Base-by-base conservation (phyloP, 1,140 invertebrate species). In the Octopus bimaculoides region DNA sequence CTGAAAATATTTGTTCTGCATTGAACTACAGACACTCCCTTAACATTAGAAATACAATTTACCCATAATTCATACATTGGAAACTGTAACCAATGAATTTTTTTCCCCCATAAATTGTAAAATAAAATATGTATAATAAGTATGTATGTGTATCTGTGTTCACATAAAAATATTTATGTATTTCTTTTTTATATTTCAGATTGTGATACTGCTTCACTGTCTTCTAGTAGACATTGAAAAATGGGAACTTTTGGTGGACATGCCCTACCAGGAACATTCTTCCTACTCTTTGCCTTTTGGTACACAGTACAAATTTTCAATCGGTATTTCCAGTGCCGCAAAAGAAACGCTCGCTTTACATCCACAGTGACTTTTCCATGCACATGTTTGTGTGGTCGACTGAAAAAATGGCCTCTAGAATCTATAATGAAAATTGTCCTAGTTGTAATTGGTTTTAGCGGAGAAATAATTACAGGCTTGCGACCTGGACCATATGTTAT, bases 171-270 rank as follows among this genome's bases (percentile, higher is more conserved):
- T 71, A 20, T n/a, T 9, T 61, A 17, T 17, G 17, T 71, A n/a
- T 71, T 10, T 71, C 26, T 71, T 71, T 17, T 12, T 71, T 71
- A 17, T 71, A n/a, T 71, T 71, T 71, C 66, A 71, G 66, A 71
- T 71, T 71, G 66, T 71, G 66, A 71, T n/a, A n/a, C 14, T 5
- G 9, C 26, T 20, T 71, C 5, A 5, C 8, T 5, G 8, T 71
- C 66, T 12, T 71, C 26, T 71, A 20, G 14, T 20, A 14, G 5
- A 14, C 66, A 71, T 4, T 71, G 66, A 9, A 81, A 41, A 17
- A 92, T 92, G 91, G 91, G 91, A 14, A 90, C 84, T 54, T 90
- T 91, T 81, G 83, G 85, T 79, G 91, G 91, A 12, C 92, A 92
- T 80, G 84, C 90, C 7, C 83, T 92, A 7, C 92, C 91, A 4